phyloP scores from a whole-genome alignment of 1,140 invertebrate genomes.

The Araneus ventricosus region DNA sequence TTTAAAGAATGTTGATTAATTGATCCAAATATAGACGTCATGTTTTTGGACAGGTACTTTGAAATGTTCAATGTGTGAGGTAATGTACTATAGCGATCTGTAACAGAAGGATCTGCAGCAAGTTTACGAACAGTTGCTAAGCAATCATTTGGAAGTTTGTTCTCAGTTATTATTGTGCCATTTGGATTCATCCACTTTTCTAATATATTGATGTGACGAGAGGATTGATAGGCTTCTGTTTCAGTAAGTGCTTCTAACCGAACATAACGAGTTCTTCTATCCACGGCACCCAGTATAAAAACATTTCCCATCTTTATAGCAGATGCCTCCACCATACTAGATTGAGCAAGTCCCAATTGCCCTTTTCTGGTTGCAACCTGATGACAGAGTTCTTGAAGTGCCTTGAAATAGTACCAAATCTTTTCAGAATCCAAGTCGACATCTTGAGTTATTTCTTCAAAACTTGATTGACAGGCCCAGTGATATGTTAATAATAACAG shows the following conservation, averaged over 20 bases:
- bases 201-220: constrained; percentile 16
- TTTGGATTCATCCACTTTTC: constrained; percentile 5
- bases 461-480: constrained; percentile 58
- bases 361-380: neutral
- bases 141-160: neutral
- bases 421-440: neutral
- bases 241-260: constrained; percentile 44
- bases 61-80: constrained; percentile 47
- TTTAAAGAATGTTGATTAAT: neutral
- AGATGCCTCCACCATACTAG: neutral
- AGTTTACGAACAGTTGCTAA: neutral
- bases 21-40: constrained; percentile 53
- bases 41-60: neutral
- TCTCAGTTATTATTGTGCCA: constrained; percentile 5
- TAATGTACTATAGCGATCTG: neutral
- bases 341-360: neutral
- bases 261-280: constrained; percentile 20
- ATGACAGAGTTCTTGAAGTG: constrained; percentile 62
- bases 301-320: constrained; percentile 37
- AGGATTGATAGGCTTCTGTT: constrained; percentile 2
- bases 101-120: neutral
- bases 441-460: constrained; percentile 30
- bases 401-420: constrained; percentile 37
- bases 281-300: constrained; percentile 59
- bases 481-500: constrained; percentile 62